These are phyloP conservation scores for Okapia johnstoni DNA, from an alignment of 2,113 vertebrate genomes.

Conservation along the genomic window DNA sequence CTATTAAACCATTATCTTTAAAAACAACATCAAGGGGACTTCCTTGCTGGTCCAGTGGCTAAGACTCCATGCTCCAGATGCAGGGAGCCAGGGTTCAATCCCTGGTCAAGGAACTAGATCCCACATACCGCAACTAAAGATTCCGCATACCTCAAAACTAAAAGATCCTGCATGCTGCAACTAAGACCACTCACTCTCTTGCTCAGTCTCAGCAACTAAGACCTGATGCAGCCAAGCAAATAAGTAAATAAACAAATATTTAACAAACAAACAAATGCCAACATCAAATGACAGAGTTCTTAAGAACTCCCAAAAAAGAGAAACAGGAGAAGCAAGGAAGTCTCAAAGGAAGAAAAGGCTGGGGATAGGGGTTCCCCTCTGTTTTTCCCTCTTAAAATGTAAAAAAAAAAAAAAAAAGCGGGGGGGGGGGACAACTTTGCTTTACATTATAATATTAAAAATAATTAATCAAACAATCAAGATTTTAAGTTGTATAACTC, in stretches of 20 bases:
- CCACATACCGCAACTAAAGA: background rate
- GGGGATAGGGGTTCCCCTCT: background rate
- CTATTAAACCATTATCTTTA: background rate
- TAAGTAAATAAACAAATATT: background rate
- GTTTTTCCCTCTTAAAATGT: background rate
- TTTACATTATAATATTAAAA: background rate
- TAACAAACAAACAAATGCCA: background rate
- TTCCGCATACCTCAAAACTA: background rate
- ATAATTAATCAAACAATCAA: background rate
- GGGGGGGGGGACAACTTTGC: background rate
- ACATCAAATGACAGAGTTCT: background rate
- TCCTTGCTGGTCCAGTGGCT: background rate
- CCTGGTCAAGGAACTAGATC: background rate
- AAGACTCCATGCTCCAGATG: background rate
- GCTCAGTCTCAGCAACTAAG: background rate
- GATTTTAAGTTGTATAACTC: conserved; percentile 4
- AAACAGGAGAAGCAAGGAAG: background rate
- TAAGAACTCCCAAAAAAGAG: background rate
- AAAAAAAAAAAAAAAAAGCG: background rate
- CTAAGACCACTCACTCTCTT: background rate
- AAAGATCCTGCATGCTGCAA: background rate
- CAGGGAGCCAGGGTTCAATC: background rate
- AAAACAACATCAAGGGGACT: background rate
- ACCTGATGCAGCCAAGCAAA: background rate
- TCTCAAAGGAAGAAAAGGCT: background rate